Evolutionary conservation across 2,113 vertebrate genomes (phyloP), one percentile per base, ranked within the genome.

Genomic region (Eidolon helvum): DNA sequence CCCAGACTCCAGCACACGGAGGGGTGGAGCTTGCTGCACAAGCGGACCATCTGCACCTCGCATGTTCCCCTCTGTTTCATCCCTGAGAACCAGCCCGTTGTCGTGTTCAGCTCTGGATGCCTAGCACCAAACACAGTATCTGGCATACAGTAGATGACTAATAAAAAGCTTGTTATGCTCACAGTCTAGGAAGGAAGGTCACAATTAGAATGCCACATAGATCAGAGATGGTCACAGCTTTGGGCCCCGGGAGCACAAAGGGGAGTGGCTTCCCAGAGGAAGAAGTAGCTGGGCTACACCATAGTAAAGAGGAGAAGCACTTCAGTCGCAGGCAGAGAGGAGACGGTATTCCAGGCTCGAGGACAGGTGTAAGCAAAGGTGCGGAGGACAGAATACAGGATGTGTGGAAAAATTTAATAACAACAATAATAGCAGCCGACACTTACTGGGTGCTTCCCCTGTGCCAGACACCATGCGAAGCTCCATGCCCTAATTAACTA

Each of bases 221-320:
- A 50, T 35, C n/a, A 28, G 53, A 35, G 77, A 63, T 1, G 61
- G 69, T 10, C 9, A 48, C 35, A 14, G 57, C 40, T 15, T n/a
- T n/a, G n/a, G 2, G 77, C 48, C 1, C 11, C 7, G 33, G 50
- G 4, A 11, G 78, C 12, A 28, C 53, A 2, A 22, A 63, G 50
- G 30, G 35, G 66, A 5, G 57, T 28, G 30, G 38, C 66, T 86
- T 24, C 77, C 71, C 10, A 10, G 24, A 21, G 57, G 35, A 48
- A 50, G 86, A 18, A 3, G 38, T 7, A 1, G n/a, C 48, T 0
- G 10, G 92, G 68, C 84, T 26, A 26, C 48, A 2, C 35, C 9
- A 1, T 2, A 7, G 24, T n/a, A 21, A 15, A 33, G 61, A 82
- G 53, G 0, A 65, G 19, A 28, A 5, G 22, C 10, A 0, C 28